Base-by-base conservation (phyloP, 2,888 invertebrate species). In the Xanthorhoe spadicearia region DNA sequence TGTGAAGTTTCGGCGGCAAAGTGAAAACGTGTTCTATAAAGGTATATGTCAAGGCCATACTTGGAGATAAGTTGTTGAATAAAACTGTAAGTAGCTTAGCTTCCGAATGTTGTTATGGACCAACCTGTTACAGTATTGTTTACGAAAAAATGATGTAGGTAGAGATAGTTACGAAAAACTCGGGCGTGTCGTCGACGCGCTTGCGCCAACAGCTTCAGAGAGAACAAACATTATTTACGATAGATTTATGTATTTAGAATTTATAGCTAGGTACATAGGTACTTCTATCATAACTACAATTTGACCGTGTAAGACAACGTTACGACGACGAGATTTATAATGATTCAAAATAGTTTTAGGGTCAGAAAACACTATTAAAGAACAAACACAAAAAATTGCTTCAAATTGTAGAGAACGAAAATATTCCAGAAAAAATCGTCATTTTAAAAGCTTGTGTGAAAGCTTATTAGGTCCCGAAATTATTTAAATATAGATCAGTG, bases 41-140 rank as follows among this genome's bases (percentile, higher is more conserved):
- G 71, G 71, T 71, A 66, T 71, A 66, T 64, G 71, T 69, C 73
- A 71, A 70, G 69, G 69, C 17, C 65, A 23, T 32, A n/a, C 35
- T 64, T 61, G 63, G 58, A 18, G 61, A 57, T 58, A 52, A 55
- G 58, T 58, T n/a, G 49, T 66, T 64, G 64, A 73, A 73, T 69
- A 70, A 51, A 15, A 49, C n/a, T 35, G 56, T 64, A 53, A 18
- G 32, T 17, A n/a, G 32, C 23, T 28, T 13, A 32, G 43, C 23
- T 28, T 38, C 50, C 49, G 8, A 13, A 35, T 28, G 60, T 35
- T 9, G 13, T n/a, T 19, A 17, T n/a, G 10, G 5, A 43, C 38
- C 38, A 43, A 54, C 43, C 23, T 60, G 53, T 49, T 35, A 48
- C 53, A 38, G 53, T 49, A 50, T 32, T 61, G 28, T 61, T 61